These are phyloP conservation scores for Drepana arcuata DNA, from an alignment of 1,140 invertebrate species.

Conservation along the genomic window DNA sequence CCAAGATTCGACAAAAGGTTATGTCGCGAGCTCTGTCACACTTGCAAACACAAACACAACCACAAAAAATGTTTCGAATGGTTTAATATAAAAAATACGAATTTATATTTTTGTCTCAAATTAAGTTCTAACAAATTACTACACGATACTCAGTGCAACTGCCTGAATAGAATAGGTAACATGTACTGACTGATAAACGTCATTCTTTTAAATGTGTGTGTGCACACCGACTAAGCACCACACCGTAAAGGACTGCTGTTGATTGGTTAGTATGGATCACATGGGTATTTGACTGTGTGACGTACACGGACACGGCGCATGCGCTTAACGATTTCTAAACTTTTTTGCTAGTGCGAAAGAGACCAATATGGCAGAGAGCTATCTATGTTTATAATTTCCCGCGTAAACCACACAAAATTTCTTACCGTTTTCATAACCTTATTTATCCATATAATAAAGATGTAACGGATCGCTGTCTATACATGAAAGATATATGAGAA, in stretches of 20 bases:
- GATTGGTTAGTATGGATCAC: constrained; percentile 44
- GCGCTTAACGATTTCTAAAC: constrained; percentile 44
- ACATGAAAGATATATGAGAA: too few species aligned
- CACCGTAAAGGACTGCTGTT: constrained; percentile 27
- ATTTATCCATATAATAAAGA: too few species aligned
- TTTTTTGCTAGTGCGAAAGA: constrained; percentile 33
- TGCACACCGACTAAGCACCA: constrained; percentile 23
- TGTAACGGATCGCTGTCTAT: too few species aligned
- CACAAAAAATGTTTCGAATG: too few species aligned
- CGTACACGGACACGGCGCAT: constrained; percentile 44
- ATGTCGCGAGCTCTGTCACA: constrained; percentile 29
- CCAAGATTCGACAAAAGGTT: constrained; percentile 61
- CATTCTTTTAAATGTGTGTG: constrained; percentile 30
- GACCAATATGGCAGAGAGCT: constrained; percentile 15
- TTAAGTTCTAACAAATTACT: too few species aligned
- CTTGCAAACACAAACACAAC: too few species aligned
- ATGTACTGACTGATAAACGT: too few species aligned
- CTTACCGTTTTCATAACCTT: too few species aligned
- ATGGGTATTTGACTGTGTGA: constrained; percentile 29
- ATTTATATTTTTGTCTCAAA: too few species aligned
- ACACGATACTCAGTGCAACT: too few species aligned
- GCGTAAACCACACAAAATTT: constrained; percentile 2
- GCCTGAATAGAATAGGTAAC: too few species aligned
- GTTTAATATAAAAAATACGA: too few species aligned
- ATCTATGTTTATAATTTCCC: constrained; percentile 1